Conservation (phyloP, 1,140 invertebrate species). For the Teleopsis dalmanni region DNA sequence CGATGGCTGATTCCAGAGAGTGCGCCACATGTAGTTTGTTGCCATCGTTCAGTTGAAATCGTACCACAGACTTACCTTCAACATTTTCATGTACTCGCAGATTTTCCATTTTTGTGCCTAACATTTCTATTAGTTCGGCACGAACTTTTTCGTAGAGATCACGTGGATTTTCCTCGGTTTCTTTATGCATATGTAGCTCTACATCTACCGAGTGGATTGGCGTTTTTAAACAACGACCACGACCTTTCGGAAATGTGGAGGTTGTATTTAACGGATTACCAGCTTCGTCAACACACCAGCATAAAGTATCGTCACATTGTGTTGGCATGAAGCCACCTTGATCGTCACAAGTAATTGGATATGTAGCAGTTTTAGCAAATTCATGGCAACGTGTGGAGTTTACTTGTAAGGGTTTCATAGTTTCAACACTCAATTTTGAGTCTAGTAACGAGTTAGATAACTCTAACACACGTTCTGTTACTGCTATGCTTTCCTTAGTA, state of each 20-base stretch:
- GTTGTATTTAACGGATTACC: slow-evolving; percentile 64
- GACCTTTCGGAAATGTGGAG: slow-evolving; percentile 54
- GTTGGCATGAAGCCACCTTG: slow-evolving; percentile 63
- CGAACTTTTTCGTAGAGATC: slow-evolving; percentile 37
- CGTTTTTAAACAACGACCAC: slow-evolving; percentile 23
- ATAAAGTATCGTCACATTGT: slow-evolving; percentile 64
- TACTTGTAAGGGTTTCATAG: slow-evolving; percentile 28
- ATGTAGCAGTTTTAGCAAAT: slow-evolving; percentile 50
- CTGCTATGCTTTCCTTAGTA: slow-evolving; percentile 12
- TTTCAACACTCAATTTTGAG: slow-evolving; percentile 25
- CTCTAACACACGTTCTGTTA: slow-evolving; percentile 37
- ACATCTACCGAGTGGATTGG: slow-evolving; percentile 37
- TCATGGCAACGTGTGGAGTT: slow-evolving; percentile 55
- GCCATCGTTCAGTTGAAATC: slow-evolving; percentile 38
- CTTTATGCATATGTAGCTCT: slow-evolving; percentile 37
- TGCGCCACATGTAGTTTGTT: slow-evolving; percentile 41
- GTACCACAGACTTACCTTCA: slow-evolving; percentile 31
- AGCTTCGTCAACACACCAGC: slow-evolving; percentile 82
- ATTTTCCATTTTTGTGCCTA: slow-evolving; percentile 36
- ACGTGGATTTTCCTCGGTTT: slow-evolving; percentile 17
- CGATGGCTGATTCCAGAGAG: slow-evolving; percentile 36
- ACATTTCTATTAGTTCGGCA: slow-evolving; percentile 27
- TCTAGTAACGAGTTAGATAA: slow-evolving; percentile 40
- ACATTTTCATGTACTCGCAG: slow-evolving; percentile 42
- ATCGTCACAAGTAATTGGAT: slow-evolving; percentile 55